These are phyloP conservation scores for Himalopsyche kuldschensis DNA, from an alignment of 2,888 invertebrate species.

Conservation along the genomic window DNA sequence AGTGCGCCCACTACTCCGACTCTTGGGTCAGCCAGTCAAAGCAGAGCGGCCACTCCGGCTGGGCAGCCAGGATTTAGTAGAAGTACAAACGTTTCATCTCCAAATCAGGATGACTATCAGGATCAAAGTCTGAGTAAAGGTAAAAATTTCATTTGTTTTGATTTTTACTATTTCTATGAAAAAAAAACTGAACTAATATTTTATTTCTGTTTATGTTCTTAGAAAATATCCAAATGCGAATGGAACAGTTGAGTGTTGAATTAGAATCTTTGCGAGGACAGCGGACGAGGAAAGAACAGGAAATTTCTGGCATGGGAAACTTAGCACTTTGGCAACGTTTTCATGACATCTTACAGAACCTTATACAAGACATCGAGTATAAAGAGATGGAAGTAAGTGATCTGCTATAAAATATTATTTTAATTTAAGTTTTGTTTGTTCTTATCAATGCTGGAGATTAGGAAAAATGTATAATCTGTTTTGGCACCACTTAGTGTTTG, in stretches of 20 bases:
- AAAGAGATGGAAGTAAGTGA: conserved; percentile 67
- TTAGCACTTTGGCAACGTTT: conserved; percentile 79
- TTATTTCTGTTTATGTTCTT: conserved; percentile 42
- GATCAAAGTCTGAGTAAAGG: conserved; percentile 32
- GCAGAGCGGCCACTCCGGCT: background rate
- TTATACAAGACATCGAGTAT: conserved; percentile 78
- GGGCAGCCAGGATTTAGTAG: background rate
- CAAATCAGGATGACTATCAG: conserved; percentile 30
- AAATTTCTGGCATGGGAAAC: conserved; percentile 85
- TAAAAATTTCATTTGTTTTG: background rate
- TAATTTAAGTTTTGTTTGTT: too few species aligned
- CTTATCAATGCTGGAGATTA: too few species aligned
- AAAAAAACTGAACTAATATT: background rate
- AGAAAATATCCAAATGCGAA: conserved; percentile 63
- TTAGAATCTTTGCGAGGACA: conserved; percentile 74
- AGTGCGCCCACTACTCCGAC: conserved; percentile 42
- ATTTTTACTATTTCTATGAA: background rate
- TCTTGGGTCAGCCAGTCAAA: conserved; percentile 40
- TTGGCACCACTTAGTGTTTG: too few species aligned
- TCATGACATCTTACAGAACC: conserved; percentile 76
- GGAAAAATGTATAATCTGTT: too few species aligned
- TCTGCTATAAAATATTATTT: too few species aligned
- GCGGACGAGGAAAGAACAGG: conserved; percentile 76
- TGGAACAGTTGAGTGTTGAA: conserved; percentile 73
- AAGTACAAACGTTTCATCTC: background rate